Percentiles rank a stretch among this genome's conserved stretches.
phyloP scores from a whole-genome alignment of 2,797 vertebrate genomes.

The Gymnopithys bicolor region DNA sequence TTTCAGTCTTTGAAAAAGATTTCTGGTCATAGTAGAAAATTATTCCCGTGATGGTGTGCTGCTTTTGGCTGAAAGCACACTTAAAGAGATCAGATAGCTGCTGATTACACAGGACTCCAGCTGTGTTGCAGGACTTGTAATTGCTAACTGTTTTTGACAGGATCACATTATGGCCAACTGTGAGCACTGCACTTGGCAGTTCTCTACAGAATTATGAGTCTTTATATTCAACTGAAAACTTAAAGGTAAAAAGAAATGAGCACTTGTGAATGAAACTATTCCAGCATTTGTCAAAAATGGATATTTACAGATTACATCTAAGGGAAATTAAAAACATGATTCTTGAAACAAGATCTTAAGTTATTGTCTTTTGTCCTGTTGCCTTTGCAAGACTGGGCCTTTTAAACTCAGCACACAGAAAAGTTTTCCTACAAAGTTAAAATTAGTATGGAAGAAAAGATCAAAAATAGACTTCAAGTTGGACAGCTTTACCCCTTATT shows the following conservation, averaged over 20 bases:
- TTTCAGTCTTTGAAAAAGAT: not conserved
- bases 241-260: not conserved
- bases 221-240: not conserved
- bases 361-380: not conserved
- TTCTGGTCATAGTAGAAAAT: not conserved
- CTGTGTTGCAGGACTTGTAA: not conserved
- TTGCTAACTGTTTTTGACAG: not conserved
- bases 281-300: not conserved
- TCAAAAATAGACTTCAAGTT: not conserved
- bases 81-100: not conserved
- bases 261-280: not conserved
- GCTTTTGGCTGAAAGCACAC: not conserved
- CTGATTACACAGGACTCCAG: not conserved
- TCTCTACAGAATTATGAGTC: not conserved
- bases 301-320: not conserved
- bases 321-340: not conserved
- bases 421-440: not conserved
- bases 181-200: not conserved
- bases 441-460: not conserved
- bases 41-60: not conserved
- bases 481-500: not conserved
- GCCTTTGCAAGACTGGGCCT: not conserved
- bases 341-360: not conserved
- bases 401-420: not conserved
- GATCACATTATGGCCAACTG: not conserved